Base-by-base conservation (phyloP, 2,797 vertebrate genomes). In the Thaleichthys pacificus region DNA sequence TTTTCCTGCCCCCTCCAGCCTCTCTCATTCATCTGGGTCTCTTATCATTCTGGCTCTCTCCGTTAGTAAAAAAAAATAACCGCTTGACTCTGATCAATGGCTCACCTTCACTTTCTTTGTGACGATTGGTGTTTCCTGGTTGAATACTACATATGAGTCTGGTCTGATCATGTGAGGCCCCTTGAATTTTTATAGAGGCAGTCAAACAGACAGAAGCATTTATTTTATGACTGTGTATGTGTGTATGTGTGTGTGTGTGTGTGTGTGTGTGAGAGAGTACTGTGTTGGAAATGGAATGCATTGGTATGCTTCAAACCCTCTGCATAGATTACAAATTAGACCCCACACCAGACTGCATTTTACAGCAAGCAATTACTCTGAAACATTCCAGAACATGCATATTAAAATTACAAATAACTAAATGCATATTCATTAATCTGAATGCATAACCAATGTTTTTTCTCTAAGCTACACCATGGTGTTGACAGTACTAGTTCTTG, bases 331-430 rank as follows among this genome's bases (percentile, higher is more conserved):
- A 61, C 57, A 70, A 70, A 70, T 70, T 19, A 58, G 54, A 35
- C 28, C 78, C 81, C 72, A 61, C 61, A 68, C 68, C 80, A 83
- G 76, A 81, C 71, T 72, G 81, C 83, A 82, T 74, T 83, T 84
- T 85, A 87, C 82, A 83, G 88, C 84, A 86, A 88, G 76, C 85
- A 89, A 89, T 91, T 90, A 90, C 83, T 85, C 75, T 81, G 67
- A 80, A 88, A 89, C 88, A 89, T 87, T 88, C 78, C 82, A 79
- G 77, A 87, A 90, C 85, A 87, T 81, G 84, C 82, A 80, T 85
- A 86, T 89, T 87, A 87, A 81, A 89, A 89, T 85, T 85, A 86
- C 83, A 87, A 85, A 89, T 89, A 86, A 89, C 72, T 77, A 80
- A 82, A 51, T 66, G 64, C 26, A n/a, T 21, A 57, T 24, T 28